Evolutionary conservation across 92 coral and sea anemone species (phyloP).

Genomic region (Epizoanthus scotinus): DNA sequence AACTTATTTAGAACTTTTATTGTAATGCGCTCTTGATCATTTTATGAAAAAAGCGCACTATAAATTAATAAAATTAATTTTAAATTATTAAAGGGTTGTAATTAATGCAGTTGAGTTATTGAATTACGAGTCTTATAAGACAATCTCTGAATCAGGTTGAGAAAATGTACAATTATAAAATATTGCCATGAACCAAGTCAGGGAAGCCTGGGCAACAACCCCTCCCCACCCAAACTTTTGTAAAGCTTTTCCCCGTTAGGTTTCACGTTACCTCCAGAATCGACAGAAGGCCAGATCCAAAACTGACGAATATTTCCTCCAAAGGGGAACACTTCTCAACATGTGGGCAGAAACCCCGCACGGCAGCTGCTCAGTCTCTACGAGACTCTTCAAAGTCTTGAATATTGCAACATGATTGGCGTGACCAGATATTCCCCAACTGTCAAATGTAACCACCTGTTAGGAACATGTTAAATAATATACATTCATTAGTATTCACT

Average conservation of each 20-base stretch:
- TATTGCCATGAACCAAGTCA: no score
- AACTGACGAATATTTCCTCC: conserved; percentile 84
- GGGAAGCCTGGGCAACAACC: no score
- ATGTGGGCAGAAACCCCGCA: conserved; percentile 53
- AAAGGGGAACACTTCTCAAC: conserved; percentile 69
- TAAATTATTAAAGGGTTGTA: no score
- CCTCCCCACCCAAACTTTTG: not conserved
- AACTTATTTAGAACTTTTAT: no score
- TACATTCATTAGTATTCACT: no score
- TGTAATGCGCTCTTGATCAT: no score
- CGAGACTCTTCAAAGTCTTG: conserved; percentile 55
- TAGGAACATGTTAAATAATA: not conserved
- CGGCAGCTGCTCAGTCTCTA: conserved; percentile 38
- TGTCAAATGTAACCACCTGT: conserved; percentile 91
- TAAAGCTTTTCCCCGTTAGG: not conserved
- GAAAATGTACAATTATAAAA: no score
- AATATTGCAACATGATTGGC: conserved; percentile 81
- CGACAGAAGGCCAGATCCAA: conserved; percentile 76
- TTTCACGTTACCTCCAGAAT: conserved; percentile 51
- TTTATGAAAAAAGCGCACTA: no score
- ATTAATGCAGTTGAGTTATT: no score
- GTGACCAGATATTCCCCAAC: conserved; percentile 95
- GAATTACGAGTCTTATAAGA: no score
- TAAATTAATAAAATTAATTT: no score
- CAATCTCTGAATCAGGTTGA: no score